Percentiles rank a stretch among this genome's conserved stretches.
Evolutionary conservation across 1,140 invertebrate genomes (phyloP).

Genomic region (Bombyx mori): DNA sequence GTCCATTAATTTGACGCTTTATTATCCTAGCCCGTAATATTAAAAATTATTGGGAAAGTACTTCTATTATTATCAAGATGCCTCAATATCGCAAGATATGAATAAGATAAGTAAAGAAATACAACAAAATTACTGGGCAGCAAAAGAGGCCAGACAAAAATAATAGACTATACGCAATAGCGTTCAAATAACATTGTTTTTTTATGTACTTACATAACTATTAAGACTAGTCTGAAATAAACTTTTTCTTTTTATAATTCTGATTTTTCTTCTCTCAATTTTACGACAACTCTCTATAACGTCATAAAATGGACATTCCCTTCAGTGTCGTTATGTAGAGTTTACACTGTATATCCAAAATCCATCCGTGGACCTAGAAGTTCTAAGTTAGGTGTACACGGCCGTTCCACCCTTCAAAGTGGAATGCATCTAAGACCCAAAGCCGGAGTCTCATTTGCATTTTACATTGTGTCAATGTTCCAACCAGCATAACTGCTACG

Average conservation of each 20-base stretch:
- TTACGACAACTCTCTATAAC: constrained; percentile 20
- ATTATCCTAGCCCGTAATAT: too few relatives aligned
- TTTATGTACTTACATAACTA: neutral
- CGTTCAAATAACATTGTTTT: neutral
- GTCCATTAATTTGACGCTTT: too few relatives aligned
- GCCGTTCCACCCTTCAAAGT: constrained; percentile 1
- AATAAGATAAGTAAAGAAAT: neutral
- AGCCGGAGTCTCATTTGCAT: too few relatives aligned
- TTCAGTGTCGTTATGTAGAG: too few relatives aligned
- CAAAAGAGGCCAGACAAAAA: neutral
- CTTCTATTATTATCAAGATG: neutral
- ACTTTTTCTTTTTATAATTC: neutral
- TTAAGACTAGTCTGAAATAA: neutral
- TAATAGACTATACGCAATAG: constrained; percentile 1
- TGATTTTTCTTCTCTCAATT: constrained; percentile 1
- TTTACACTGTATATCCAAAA: too few relatives aligned
- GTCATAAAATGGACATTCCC: constrained; percentile 10
- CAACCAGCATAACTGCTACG: too few relatives aligned
- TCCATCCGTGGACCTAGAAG: too few relatives aligned
- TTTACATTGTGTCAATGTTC: too few relatives aligned
- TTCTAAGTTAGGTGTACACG: too few relatives aligned
- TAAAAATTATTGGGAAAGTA: neutral
- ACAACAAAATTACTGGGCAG: neutral
- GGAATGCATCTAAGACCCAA: too few relatives aligned
- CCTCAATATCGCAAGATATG: neutral